These are phyloP conservation scores for Prinia subflava DNA, from an alignment of 2,113 vertebrate species.

Conservation along the genomic window DNA sequence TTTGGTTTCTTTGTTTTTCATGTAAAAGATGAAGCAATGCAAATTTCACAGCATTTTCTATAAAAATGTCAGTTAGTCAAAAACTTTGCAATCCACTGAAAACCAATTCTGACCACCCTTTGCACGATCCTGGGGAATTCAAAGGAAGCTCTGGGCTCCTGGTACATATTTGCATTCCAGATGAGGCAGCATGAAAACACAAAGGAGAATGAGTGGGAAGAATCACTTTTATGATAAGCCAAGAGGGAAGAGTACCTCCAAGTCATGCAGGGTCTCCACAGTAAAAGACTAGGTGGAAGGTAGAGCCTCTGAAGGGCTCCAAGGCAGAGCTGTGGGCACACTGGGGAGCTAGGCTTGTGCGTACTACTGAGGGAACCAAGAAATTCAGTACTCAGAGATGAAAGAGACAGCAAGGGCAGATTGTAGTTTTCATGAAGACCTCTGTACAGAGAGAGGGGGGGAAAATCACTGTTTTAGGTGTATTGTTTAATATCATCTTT, in stretches of 20 bases:
- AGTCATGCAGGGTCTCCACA: slow-evolving; percentile 3
- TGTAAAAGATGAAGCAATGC: not conserved
- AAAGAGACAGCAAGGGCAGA: not conserved
- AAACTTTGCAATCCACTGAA: not conserved
- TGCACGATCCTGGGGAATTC: not conserved
- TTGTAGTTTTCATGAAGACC: not conserved
- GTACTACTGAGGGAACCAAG: not conserved
- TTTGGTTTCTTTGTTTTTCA: not conserved
- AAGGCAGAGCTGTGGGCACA: not conserved
- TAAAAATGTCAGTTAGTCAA: not conserved
- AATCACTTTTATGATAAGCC: slow-evolving; percentile 54
- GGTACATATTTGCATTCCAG: slow-evolving; percentile 36
- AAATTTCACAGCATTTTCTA: not conserved
- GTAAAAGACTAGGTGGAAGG: slow-evolving; percentile 25
- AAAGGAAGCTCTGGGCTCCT: not conserved
- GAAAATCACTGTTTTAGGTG: not conserved
- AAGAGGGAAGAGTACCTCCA: slow-evolving; percentile 24
- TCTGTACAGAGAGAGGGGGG: not conserved
- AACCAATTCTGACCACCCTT: not conserved
- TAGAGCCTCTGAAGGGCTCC: not conserved
- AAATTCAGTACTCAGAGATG: not conserved
- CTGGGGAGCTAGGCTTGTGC: not conserved
- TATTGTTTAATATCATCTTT: not conserved
- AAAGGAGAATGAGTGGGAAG: slow-evolving; percentile 30
- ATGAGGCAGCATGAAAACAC: slow-evolving; percentile 18